Evolutionary conservation across 2,888 invertebrate species (phyloP), one percentile per base, ranked within the genome.

Genomic region (Agrotis clavis): DNA sequence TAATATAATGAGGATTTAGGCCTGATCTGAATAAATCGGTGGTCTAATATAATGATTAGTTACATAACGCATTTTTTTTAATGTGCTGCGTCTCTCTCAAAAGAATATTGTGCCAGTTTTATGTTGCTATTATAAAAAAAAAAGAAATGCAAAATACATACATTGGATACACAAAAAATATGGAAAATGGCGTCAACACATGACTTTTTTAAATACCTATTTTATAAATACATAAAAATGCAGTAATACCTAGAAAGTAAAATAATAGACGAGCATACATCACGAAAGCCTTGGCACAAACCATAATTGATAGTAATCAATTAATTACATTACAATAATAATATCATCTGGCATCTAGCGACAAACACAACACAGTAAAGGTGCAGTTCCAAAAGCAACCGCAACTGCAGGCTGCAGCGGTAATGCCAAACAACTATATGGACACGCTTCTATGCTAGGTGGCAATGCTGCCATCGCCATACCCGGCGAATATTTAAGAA

Each of bases 1-100:
- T 56, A 59, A 73, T 64, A 30, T 67, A 19, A 66, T 25, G 35
- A 21, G 60, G 30, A 77, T 45, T 77, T 85, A 83, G 79, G 79
- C 83, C 76, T 45, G 21, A 65, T 60, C 21, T 45, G 18, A 60
- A 72, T 14, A 25, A 66, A 3, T 25, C 7, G 18, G 18, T 56
- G 57, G 48, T 4, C 21, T 25, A 41, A 6, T 50, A 57, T 47
- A 47, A 19, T 21, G 6, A 35, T 45, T 35, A 51, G 30, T 45
- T 13, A 14, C 51, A 14, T 1, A 25, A 51, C 21, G 14, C n/a
- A 11, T 25, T 70, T 19, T 41, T 5, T 25, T 7, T 21, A 0
- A 25, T 50, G 18, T n/a, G 59, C 62, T 3, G 13, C 75, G 41
- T 19, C 53, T 48, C 54, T 60, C 7, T 54, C 62, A 50, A 50